Conservation (phyloP, 2,888 invertebrate genomes). For the Limnephilus auricula region DNA sequence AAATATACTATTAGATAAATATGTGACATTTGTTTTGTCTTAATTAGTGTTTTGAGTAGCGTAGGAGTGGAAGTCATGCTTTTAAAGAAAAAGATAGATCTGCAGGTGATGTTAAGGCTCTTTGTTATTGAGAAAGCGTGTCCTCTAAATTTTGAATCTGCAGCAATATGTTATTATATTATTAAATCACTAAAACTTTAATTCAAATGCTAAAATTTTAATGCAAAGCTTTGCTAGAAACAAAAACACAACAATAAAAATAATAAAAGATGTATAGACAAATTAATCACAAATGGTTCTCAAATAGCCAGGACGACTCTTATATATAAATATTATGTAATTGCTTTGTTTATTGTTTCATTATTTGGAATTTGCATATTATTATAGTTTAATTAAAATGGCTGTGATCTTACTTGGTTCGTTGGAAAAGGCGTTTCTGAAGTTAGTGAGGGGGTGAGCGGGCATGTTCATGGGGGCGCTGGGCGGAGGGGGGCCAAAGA, state of each 20-base stretch:
- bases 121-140: background rate
- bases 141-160: background rate
- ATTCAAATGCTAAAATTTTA: background rate
- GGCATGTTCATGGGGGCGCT: slow-evolving; percentile 84
- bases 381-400: background rate
- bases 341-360: background rate
- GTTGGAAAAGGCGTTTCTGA: slow-evolving; percentile 39
- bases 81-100: background rate
- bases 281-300: background rate
- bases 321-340: background rate
- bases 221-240: background rate
- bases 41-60: background rate
- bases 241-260: background rate
- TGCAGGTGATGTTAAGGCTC: background rate
- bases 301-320: background rate
- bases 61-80: background rate
- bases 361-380: background rate
- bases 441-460: slow-evolving; percentile 68
- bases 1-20: background rate
- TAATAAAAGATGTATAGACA: background rate
- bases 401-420: slow-evolving; percentile 60
- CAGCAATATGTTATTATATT: too few relatives aligned
- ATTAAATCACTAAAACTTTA: background rate
- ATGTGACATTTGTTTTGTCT: background rate
- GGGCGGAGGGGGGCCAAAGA: slow-evolving; percentile 80